phyloP scores from a whole-genome alignment of 2,888 invertebrate genomes.

The Leptinotarsa peninsularis region DNA sequence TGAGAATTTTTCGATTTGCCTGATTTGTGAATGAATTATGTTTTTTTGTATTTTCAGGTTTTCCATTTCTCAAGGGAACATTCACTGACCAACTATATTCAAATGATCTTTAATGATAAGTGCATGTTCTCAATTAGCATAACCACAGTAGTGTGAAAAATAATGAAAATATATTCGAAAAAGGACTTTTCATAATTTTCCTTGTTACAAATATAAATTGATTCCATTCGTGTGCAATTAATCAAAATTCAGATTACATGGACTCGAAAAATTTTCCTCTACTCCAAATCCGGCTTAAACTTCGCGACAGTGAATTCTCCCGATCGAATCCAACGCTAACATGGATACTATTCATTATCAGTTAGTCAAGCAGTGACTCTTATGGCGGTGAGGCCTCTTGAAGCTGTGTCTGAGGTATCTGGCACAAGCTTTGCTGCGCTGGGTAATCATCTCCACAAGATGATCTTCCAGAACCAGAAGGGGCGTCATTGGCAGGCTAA shows the following conservation, averaged over 20 bases:
- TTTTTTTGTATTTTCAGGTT: neutral
- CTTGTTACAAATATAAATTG: no score
- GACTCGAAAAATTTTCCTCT: constrained; percentile 4
- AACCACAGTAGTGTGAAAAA: neutral
- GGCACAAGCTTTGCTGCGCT: constrained; percentile 76
- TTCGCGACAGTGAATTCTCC: constrained; percentile 1
- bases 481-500: constrained; percentile 65
- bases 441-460: constrained; percentile 71
- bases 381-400: constrained; percentile 61
- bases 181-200: no score
- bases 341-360: constrained; percentile 1
- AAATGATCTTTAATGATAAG: no score
- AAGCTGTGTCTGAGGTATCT: constrained; percentile 77
- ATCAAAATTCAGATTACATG: neutral
- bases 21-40: neutral
- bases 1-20: constrained; percentile 9
- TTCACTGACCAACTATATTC: no score
- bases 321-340: constrained; percentile 6
- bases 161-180: no score
- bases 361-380: constrained; percentile 25
- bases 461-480: constrained; percentile 71
- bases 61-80: neutral
- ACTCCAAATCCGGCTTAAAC: constrained; percentile 1
- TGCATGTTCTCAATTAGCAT: neutral
- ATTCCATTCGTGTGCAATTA: no score